phyloP scores from a whole-genome alignment of 2,113 vertebrate species.

The Oenanthe melanoleuca region DNA sequence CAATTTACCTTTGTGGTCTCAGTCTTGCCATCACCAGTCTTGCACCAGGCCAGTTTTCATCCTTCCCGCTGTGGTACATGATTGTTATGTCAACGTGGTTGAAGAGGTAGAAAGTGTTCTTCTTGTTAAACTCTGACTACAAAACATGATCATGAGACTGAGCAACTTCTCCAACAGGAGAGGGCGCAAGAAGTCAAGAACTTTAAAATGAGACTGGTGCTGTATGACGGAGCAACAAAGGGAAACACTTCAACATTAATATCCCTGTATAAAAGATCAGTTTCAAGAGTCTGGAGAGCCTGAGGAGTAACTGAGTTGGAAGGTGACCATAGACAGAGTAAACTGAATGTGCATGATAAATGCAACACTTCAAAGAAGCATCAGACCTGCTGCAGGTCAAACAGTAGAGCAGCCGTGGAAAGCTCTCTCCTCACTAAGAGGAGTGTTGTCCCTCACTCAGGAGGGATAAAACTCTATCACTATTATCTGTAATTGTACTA shows the following conservation, averaged over 20 bases:
- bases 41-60: conserved; percentile 76
- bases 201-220: neutral
- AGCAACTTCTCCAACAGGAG: conserved; percentile 40
- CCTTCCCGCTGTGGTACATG: conserved; percentile 81
- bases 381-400: neutral
- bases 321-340: neutral
- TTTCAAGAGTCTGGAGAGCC: neutral
- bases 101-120: conserved; percentile 88
- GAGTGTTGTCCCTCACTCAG: neutral
- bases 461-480: neutral
- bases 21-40: conserved; percentile 85
- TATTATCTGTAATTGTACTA: neutral
- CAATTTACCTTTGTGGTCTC: conserved; percentile 84
- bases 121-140: conserved; percentile 88
- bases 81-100: conserved; percentile 91
- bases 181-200: conserved; percentile 16
- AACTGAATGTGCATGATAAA: neutral
- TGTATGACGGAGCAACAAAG: neutral
- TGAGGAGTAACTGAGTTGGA: neutral
- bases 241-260: neutral
- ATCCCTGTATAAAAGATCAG: neutral
- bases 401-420: neutral
- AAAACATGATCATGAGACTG: conserved; percentile 34
- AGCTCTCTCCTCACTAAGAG: neutral
- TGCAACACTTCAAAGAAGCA: neutral